These are phyloP conservation scores for Heliconius hewitsoni DNA, from an alignment of 1,140 invertebrate species.

Conservation along the genomic window DNA sequence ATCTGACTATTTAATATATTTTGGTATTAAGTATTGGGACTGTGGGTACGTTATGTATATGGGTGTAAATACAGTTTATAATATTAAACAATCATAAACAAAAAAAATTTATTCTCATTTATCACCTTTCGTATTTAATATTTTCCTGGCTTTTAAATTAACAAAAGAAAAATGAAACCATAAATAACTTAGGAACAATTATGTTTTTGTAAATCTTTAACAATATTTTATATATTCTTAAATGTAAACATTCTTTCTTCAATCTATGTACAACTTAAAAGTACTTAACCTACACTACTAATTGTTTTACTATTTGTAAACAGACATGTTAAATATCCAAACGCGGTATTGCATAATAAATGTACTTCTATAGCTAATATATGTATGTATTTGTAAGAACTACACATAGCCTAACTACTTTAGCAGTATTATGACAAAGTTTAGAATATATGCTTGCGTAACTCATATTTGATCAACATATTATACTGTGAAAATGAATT, in stretches of 20 bases:
- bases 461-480: background rate
- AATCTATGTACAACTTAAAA: constrained; percentile 19
- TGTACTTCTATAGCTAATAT: background rate
- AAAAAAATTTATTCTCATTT: constrained; percentile 34
- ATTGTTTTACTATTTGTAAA: background rate
- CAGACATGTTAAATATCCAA: background rate
- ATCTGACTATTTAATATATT: constrained; percentile 62
- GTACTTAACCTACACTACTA: background rate
- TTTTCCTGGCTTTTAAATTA: constrained; percentile 16
- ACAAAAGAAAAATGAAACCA: constrained; percentile 20
- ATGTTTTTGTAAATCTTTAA: constrained; percentile 18
- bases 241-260: constrained; percentile 8
- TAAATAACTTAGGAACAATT: constrained; percentile 35
- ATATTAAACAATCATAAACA: constrained; percentile 44
- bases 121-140: constrained; percentile 29
- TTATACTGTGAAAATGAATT: background rate
- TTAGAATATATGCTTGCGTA: background rate
- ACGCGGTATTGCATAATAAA: background rate
- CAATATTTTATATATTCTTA: constrained; percentile 16
- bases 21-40: constrained; percentile 65
- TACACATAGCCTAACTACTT: background rate
- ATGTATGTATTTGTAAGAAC: background rate
- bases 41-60: constrained; percentile 50
- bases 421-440: background rate
- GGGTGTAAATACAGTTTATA: constrained; percentile 56